Conservation (phyloP, 30 jellyfish, hydroid and myxozoan genomes). For the Haliclystus octoradiatus region DNA sequence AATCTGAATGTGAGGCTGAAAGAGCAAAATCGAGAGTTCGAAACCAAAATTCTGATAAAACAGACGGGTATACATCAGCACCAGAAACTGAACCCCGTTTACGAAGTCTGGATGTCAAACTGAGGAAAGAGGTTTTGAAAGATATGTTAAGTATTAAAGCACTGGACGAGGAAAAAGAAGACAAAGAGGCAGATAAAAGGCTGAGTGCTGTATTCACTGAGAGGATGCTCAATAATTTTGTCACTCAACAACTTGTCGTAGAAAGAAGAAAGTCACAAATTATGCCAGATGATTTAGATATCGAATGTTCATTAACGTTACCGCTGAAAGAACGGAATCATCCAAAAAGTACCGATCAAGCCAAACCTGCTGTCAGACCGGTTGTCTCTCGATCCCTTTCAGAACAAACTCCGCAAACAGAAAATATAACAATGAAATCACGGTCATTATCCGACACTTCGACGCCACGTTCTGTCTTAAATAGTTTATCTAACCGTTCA, state of each 20-base stretch:
- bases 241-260: not conserved
- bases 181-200: not conserved
- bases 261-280: not conserved
- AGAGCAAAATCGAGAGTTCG: constrained; percentile 5
- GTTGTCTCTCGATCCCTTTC: not conserved
- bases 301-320: not conserved
- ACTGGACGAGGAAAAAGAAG: not conserved
- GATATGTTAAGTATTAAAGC: not conserved
- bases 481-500: not conserved
- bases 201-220: not conserved
- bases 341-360: not conserved
- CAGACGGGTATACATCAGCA: constrained; percentile 90
- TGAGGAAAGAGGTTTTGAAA: not conserved
- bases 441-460: not conserved
- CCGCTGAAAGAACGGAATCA: not conserved
- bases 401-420: not conserved
- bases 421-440: no score
- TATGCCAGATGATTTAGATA: not conserved
- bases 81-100: constrained; percentile 84
- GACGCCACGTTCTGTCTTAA: not conserved
- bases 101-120: constrained; percentile 23
- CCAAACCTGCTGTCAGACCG: not conserved
- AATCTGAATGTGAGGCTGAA: constrained; percentile 55
- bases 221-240: not conserved
- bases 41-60: constrained; percentile 7